A percentile compares a stretch with the other conserved stretches of the same genome.
Conservation (phyloP, 2,888 invertebrate species). For the Chalcis sispes region DNA sequence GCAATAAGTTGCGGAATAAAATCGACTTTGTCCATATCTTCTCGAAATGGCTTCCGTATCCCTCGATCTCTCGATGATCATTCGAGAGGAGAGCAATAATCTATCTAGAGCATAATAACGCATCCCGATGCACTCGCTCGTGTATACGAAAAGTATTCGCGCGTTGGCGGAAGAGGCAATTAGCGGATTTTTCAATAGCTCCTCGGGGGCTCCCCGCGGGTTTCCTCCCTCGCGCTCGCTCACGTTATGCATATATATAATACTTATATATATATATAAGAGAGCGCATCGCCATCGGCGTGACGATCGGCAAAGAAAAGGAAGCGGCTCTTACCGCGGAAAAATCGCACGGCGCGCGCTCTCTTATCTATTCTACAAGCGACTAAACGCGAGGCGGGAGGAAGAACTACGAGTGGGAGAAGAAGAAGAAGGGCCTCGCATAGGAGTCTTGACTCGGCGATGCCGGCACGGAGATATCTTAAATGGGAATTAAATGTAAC, state of each 20-base stretch:
- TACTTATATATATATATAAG: no score
- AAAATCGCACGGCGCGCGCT: constrained; percentile 32
- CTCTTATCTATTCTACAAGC: no score
- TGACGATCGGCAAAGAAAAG: constrained; percentile 65
- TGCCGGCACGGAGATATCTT: constrained; percentile 42
- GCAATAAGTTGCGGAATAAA: no score
- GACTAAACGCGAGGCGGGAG: background rate
- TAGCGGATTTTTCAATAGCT: constrained; percentile 54
- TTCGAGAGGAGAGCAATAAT: no score
- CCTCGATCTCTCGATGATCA: no score
- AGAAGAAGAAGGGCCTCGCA: background rate
- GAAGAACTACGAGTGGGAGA: background rate
- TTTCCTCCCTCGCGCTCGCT: background rate
- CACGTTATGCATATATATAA: no score
- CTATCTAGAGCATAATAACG: no score
- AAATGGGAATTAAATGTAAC: constrained; percentile 51
- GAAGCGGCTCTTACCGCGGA: constrained; percentile 23
- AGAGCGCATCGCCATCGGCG: constrained; percentile 67
- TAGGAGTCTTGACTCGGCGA: constrained; percentile 1
- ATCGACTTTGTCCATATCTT: no score
- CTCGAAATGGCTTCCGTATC: no score
- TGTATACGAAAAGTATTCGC: background rate
- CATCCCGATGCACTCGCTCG: no score
- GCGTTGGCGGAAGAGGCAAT: constrained; percentile 40
- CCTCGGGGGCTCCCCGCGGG: constrained; percentile 42